Evolutionary conservation across 2,888 invertebrate species (phyloP), one percentile per base, ranked within the genome.

Genomic region (Osmoderma eremita): DNA sequence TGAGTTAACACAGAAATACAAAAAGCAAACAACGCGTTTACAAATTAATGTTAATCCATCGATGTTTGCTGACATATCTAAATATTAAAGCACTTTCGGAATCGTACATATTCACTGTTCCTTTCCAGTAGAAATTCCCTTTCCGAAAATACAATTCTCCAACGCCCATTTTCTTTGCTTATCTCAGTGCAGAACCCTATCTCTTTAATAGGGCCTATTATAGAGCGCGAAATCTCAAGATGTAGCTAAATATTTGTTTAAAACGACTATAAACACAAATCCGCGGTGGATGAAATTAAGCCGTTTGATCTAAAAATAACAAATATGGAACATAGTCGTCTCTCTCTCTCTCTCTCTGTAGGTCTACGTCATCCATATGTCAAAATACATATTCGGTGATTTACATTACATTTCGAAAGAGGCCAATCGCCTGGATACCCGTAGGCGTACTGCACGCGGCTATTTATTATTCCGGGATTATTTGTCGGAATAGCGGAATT

Each of bases 281-380:
- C 56, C 53, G 58, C 30, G 30, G 10, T 30, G 50, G 63, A 63
- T 67, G 68, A 65, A 65, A 65, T 65, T 54, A 56, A 68, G 51
- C 49, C 65, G 58, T 65, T 65, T 68, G 68, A 68, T 68, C 62
- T 65, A 62, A 65, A 65, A 65, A 68, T 65, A 65, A 65, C 61
- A 61, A 51, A 68, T 65, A 65, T 65, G 42, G 68, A 63, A 62
- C 62, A 61, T 38, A 18, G 12, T 15, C n/a, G n/a, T n/a, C n/a
- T n/a, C n/a, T n/a, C n/a, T n/a, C n/a, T n/a, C n/a, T n/a, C 38
- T 39, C 13, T 54, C 48, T 8, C 30, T 30, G 10, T 8, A 30
- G 10, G 5, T 24, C 10, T 10, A 54, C 64, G 38, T 53, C 65
- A 65, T 30, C 30, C 30, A 10, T 22, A 58, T 65, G 30, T 65